Base-by-base conservation (phyloP, 2,888 invertebrate genomes). In the Andrena camellia region DNA sequence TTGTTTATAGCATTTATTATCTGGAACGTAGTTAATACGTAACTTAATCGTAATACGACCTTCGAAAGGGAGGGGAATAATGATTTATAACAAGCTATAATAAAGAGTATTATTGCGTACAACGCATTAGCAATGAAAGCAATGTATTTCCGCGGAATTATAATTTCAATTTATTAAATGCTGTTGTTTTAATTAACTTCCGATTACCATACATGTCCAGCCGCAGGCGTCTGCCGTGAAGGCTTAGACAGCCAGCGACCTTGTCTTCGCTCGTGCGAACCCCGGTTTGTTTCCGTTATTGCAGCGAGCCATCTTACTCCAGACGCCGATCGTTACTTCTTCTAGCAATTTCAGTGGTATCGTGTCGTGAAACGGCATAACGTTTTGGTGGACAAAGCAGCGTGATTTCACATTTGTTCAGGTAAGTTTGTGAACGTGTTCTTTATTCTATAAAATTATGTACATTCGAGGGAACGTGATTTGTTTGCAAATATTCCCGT, bases 251-350 rank as follows among this genome's bases (percentile, higher is more conserved):
- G 33, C 64, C 60, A 35, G 35, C 64, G 54, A 72, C 83, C 84
- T 60, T 87, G 86, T 70, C 66, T 29, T 35, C 54, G 52, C 67
- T 33, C 63, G 54, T 83, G 92, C 87, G 81, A 85, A 84, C 90
- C 91, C 92, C 91, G 90, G 90, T 89, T 91, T 90, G 91, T 92
- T 90, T 91, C 92, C 91, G 92, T 90, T 89, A 89, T 78, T 83
- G 86, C 84, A 84, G 79, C 85, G 73, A 88, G 87, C 87, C 91
- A 86, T 90, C 84, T 88, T 88, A 78, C 88, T 73, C 75, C 74
- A 81, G 90, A 91, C 90, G 90, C 90, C 86, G 88, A 89, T 89
- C 90, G 87, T 89, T 91, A 89, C 84, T 88, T 85, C 83, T 79
- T 86, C 78, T 74, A 83, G 79, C 83, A 84, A 81, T 85, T 87